Evolutionary conservation across 2,113 vertebrate genomes (phyloP).

Genomic region (Psephotus haematonotus): DNA sequence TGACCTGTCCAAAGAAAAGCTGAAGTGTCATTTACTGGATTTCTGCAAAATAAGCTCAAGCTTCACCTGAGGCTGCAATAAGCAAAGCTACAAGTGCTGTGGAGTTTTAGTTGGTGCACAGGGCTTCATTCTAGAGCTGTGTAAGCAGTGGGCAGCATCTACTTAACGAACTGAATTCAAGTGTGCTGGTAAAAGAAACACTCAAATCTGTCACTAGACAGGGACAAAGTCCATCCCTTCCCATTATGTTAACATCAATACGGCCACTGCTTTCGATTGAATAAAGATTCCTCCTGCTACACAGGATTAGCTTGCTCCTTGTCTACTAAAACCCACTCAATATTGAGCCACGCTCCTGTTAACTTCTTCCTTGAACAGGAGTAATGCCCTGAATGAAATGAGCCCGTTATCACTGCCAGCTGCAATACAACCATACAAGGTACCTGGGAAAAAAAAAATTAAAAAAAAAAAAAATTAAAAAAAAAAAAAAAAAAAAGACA

Average conservation of each 20-base stretch:
- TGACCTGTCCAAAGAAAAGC: not conserved
- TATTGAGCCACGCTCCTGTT: not conserved
- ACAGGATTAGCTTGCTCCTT: not conserved
- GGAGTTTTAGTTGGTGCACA: not conserved
- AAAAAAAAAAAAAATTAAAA: not conserved
- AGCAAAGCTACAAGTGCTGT: not conserved
- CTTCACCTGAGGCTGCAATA: not conserved
- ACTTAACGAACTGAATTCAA: not conserved
- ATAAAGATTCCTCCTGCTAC: not conserved
- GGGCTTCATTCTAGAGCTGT: not conserved
- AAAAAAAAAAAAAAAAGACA: not conserved
- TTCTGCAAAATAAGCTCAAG: not conserved
- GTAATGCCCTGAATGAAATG: not conserved
- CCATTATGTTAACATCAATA: not conserved
- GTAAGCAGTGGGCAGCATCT: not conserved
- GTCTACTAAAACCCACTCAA: not conserved
- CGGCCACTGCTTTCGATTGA: rapidly evolving
- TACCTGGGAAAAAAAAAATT: no score
- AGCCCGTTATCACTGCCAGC: not conserved
- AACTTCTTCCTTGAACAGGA: not conserved
- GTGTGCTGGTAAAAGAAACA: not conserved
- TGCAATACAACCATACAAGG: not conserved
- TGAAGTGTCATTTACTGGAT: not conserved
- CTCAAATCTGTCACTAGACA: not conserved
- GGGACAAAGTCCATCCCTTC: not conserved